These are phyloP conservation scores for Dorcus hopei DNA, from an alignment of 2,888 invertebrate species.

Conservation along the genomic window DNA sequence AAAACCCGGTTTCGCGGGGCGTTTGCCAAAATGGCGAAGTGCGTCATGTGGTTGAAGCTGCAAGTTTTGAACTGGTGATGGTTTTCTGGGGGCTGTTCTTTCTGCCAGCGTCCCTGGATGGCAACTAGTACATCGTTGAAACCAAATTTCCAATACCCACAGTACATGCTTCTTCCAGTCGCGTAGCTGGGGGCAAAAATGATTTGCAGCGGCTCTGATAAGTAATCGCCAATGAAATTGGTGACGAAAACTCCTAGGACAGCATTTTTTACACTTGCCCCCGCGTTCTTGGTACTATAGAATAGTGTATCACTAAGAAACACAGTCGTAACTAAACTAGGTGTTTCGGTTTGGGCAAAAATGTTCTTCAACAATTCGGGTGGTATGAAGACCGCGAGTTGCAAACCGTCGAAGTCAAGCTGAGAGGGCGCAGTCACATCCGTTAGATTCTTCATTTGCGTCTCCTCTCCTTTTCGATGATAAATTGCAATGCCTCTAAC, in stretches of 20 bases:
- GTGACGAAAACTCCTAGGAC: background rate
- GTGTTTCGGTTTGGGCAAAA: background rate
- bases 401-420: background rate
- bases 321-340: background rate
- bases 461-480: background rate
- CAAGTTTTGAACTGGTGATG: slow-evolving; percentile 47
- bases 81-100: background rate
- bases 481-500: slow-evolving; percentile 12
- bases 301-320: background rate
- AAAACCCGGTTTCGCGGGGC: slow-evolving; percentile 45
- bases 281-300: too few species aligned
- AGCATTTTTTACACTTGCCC: too few species aligned
- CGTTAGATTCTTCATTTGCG: background rate
- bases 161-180: background rate
- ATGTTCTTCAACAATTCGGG: background rate
- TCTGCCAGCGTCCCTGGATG: slow-evolving; percentile 11
- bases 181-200: background rate
- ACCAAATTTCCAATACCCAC: slow-evolving; percentile 10
- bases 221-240: background rate
- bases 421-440: background rate
- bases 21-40: slow-evolving; percentile 54
- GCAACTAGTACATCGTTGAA: background rate
- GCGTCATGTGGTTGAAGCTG: slow-evolving; percentile 53
- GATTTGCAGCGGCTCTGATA: background rate
- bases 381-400: background rate